Conservation (phyloP, 2,113 vertebrate genomes). For the Sclerurus mexicanus region DNA sequence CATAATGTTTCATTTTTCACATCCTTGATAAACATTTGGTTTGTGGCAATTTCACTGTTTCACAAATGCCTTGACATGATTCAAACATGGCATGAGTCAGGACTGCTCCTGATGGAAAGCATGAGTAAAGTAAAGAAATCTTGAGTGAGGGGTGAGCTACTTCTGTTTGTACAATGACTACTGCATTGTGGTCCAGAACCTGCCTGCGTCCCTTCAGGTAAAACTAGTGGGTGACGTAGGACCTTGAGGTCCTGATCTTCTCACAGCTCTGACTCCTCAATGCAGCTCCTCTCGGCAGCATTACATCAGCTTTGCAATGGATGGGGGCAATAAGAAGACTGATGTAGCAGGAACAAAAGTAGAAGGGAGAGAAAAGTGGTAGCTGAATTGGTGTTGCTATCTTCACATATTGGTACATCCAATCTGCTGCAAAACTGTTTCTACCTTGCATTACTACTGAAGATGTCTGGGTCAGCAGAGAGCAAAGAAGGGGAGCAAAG, state of each 20-base stretch:
- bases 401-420: not conserved
- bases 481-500: not conserved
- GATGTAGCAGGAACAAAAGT: not conserved
- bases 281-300: not conserved
- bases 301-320: not conserved
- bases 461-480: not conserved
- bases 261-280: not conserved
- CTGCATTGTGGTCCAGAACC: not conserved
- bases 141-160: not conserved
- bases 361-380: not conserved
- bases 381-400: not conserved
- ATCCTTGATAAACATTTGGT: not conserved
- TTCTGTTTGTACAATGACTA: not conserved
- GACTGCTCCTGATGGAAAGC: not conserved
- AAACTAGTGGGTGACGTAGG: not conserved
- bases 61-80: not conserved
- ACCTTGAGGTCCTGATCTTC: not conserved
- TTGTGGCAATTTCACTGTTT: not conserved
- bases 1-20: not conserved
- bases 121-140: not conserved
- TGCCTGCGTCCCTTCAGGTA: not conserved
- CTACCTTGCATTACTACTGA: not conserved
- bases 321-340: not conserved
- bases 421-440: not conserved
- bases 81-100: rapidly evolving